These are phyloP conservation scores for Leptocoma aspasia DNA, from an alignment of 2,113 vertebrate genomes.

Conservation along the genomic window DNA sequence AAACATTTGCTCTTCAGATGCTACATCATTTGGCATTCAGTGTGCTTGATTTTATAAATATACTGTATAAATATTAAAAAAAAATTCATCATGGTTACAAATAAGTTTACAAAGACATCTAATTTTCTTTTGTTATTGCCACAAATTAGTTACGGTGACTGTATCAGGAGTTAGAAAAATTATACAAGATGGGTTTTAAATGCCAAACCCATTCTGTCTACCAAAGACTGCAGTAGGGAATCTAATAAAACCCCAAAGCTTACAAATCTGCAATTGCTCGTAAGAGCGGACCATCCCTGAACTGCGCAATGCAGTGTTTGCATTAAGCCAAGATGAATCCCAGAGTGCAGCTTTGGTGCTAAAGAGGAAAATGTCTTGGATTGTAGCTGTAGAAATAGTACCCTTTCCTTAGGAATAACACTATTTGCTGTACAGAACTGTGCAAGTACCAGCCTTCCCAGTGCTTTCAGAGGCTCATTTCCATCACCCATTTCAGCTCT, in stretches of 20 bases:
- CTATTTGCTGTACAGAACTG: neutral
- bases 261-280: neutral
- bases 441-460: neutral
- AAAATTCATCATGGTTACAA: neutral
- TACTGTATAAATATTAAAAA: neutral
- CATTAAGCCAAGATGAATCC: neutral
- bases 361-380: neutral
- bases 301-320: neutral
- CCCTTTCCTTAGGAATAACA: neutral
- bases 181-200: neutral
- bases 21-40: neutral
- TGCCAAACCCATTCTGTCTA: neutral
- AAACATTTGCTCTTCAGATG: neutral
- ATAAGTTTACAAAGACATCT: neutral
- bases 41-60: neutral
- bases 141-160: neutral
- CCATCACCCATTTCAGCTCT: neutral
- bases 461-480: neutral
- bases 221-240: neutral
- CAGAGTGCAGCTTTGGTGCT: neutral
- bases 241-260: neutral
- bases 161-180: neutral
- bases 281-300: neutral
- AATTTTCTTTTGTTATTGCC: neutral
- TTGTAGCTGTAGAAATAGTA: neutral